Base-by-base conservation (phyloP, 2,888 invertebrate species). In the Lasioglossum malachurum region DNA sequence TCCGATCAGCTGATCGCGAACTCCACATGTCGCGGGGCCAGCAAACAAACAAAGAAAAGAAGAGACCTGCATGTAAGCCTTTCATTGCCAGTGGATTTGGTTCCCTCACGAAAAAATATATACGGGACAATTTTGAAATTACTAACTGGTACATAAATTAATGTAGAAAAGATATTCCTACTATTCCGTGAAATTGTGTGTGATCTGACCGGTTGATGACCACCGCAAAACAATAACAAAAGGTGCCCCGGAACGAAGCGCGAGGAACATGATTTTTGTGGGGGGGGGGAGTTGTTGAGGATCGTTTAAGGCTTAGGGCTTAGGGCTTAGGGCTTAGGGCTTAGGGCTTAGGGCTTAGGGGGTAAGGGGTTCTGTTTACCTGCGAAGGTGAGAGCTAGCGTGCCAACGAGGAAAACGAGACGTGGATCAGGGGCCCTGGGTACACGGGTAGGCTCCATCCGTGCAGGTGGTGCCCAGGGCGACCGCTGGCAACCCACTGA, bases 341-440 rank as follows among this genome's bases (percentile, higher is more conserved):
- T n/a, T n/a, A n/a, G n/a, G n/a, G n/a, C n/a, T n/a, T n/a, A n/a
- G 35, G 35, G 4, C 35, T 35, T 35, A 35, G 35, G 3, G 2
- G 19, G 7, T 23, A 2, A 7, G 49, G 23, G 53, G 2, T 53
- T 53, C 2, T 53, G 53, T 67, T 94, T 94, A 94, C 94, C 94
- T 93, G 94, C 94, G 73, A 93, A 91, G 72, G 94, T 94, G 75
- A 94, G 93, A 27, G 93, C 88, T 84, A 94, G 92, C 81, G 96
- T 96, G 84, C 94, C 94, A 69, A 95, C 92, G 77, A 96, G 94
- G 84, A 96, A 95, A 86, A 95, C 87, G 74, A 95, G 93, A 88
- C 95, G 94, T 74, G 95, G 95, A 87, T 92, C 94, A 83, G 94
- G 94, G 88, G 93, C 92, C 91, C 94, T 92, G 87, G 94, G 93